These are phyloP conservation scores for Pluvialis apricaria DNA, from an alignment of 2,113 vertebrate genomes.

Conservation along the genomic window DNA sequence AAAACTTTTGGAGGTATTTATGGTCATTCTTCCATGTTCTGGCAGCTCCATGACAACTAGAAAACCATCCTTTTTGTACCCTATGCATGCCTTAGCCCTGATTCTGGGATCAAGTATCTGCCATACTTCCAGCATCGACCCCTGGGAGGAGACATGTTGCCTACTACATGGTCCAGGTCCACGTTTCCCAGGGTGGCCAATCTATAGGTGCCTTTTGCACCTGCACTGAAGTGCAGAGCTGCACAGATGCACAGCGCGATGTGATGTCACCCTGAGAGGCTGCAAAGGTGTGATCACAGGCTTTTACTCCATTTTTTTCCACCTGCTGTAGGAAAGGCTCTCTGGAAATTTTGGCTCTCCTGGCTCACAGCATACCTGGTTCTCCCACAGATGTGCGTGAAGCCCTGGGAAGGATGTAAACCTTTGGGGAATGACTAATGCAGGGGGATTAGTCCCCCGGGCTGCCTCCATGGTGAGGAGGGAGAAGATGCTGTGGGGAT, in stretches of 20 bases:
- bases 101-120: neutral
- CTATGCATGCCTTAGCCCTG: fast-evolving
- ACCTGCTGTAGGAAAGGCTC: neutral
- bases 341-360: neutral
- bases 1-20: neutral
- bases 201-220: neutral
- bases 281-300: neutral
- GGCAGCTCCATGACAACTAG: neutral
- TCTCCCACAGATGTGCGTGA: neutral
- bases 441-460: neutral
- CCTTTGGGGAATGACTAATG: neutral
- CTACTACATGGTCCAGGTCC: neutral
- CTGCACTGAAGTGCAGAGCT: neutral
- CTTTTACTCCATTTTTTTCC: neutral
- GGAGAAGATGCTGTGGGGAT: neutral
- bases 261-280: neutral
- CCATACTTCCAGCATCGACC: neutral
- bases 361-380: neutral
- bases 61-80: neutral
- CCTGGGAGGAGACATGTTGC: neutral
- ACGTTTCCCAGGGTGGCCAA: neutral
- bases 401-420: neutral
- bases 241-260: neutral
- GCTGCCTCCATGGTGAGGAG: neutral
- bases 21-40: neutral